Conservation (phyloP, 2,113 vertebrate genomes). For the Calidris pugnax region DNA sequence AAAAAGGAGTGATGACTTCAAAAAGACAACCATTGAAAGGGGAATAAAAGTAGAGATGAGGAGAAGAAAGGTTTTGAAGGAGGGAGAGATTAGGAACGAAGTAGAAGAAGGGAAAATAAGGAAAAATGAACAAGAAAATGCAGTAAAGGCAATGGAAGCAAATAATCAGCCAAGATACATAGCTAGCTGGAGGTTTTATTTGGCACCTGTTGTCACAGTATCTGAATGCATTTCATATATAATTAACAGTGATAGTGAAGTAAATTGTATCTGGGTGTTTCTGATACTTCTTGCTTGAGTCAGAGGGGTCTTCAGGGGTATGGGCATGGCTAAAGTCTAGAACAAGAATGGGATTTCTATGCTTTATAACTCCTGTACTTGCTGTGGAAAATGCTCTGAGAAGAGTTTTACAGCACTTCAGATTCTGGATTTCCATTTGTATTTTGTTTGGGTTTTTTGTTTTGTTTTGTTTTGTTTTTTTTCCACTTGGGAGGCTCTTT, state of each 20-base stretch:
- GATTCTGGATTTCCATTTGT: neutral
- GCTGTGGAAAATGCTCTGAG: neutral
- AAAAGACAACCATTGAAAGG: neutral
- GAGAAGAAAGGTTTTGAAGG: neutral
- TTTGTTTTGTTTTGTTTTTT: rapidly evolving
- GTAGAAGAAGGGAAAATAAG: neutral
- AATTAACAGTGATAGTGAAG: neutral
- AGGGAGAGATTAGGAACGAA: neutral
- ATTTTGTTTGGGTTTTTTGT: neutral
- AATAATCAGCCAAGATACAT: neutral
- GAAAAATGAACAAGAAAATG: neutral
- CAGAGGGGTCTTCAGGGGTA: neutral
- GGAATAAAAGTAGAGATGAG: neutral
- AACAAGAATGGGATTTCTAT: neutral
- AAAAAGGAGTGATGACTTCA: neutral
- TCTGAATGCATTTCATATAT: neutral
- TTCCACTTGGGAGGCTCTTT: neutral
- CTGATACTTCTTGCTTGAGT: neutral
- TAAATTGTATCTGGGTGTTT: neutral
- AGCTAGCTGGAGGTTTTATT: neutral
- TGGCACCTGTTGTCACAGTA: neutral
- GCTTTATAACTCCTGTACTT: neutral
- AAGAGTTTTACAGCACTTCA: neutral
- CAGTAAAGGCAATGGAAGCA: neutral
- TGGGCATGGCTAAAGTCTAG: neutral